Percentiles rank a stretch among this genome's conserved stretches.
phyloP scores from a whole-genome alignment of 1,140 invertebrate species.

The Drosophila asahinai region DNA sequence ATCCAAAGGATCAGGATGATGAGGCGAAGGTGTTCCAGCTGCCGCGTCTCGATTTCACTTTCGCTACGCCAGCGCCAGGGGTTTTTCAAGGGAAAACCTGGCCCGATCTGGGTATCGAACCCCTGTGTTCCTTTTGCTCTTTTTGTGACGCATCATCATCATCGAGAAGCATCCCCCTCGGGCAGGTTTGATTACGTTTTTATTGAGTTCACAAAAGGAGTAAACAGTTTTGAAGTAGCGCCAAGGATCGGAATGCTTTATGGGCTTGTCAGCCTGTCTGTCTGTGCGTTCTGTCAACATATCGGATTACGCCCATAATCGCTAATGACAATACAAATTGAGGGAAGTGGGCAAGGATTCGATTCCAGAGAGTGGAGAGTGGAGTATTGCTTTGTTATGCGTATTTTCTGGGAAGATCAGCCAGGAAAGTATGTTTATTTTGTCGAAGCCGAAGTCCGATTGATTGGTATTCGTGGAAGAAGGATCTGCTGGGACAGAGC shows the following conservation, averaged over 20 bases:
- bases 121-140: slow-evolving; percentile 36
- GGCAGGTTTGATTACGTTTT: slow-evolving; percentile 77
- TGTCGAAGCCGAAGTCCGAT: slow-evolving; percentile 43
- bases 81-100: slow-evolving; percentile 74
- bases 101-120: slow-evolving; percentile 18
- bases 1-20: slow-evolving; percentile 33
- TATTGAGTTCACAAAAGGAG: slow-evolving; percentile 73
- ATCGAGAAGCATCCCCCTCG: slow-evolving; percentile 3
- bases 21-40: slow-evolving; percentile 79
- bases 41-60: slow-evolving; percentile 80
- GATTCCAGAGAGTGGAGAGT: slow-evolving; percentile 16
- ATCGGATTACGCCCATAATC: slow-evolving; percentile 79
- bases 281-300: slow-evolving; percentile 72
- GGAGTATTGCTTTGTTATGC: slow-evolving; percentile 60
- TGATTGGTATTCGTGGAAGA: slow-evolving; percentile 68
- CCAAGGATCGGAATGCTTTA: slow-evolving; percentile 68
- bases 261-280: slow-evolving; percentile 68
- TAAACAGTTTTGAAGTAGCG: slow-evolving; percentile 82
- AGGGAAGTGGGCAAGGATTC: slow-evolving; percentile 29
- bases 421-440: slow-evolving; percentile 53
- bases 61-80: slow-evolving; percentile 70
- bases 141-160: slow-evolving; percentile 65
- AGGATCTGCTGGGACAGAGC: slow-evolving; percentile 26
- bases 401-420: slow-evolving; percentile 70
- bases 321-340: slow-evolving; percentile 83